Base-by-base conservation (phyloP, 2,113 vertebrate genomes). In the Cyanistes caeruleus region DNA sequence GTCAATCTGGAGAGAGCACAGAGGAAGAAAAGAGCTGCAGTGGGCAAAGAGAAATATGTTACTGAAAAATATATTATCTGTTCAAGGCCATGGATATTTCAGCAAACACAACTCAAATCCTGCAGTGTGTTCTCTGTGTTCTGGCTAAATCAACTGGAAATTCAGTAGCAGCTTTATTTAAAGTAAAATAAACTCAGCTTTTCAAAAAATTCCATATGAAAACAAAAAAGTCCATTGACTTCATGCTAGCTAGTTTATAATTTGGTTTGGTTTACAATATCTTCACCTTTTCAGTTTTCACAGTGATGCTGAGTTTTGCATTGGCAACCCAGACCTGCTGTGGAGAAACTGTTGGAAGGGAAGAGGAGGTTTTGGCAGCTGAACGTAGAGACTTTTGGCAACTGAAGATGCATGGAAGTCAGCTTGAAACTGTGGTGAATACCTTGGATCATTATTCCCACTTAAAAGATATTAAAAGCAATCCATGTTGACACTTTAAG, bases 1-100 rank as follows among this genome's bases (percentile, higher is more conserved):
- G 93, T 81, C 88, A 96, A 39, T 81, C 86, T 86, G 77, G 86
- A 96, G 68, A 72, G 11, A 91, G 35, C 59, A 67, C 14, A 78
- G 64, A 82, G 63, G 41, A 14, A 60, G 81, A 94, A 95, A 81
- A 86, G 44, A 76, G 24, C 75, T 80, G 52, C 80, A 95, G 76
- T 2, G 4, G 60, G 72, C 83, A 94, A 92, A 85, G 69, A 95
- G 83, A 95, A 95, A 89, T 72, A 81, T 65, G 83, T 78, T 84
- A 82, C 90, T 82, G 88, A 96, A 89, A 97, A 96, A 96, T 76
- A 82, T 93, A 94, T 89, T 96, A 87, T 95, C 86, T 93, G 90
- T 79, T 95, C 92, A 91, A 96, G 95, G 93, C 90, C 49, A 48
- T 1, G 13, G 74, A 53, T 53, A 58, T 80, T 96, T 84, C 95